Conservation (phyloP, 2,888 invertebrate genomes). For the Pollenia labialis region DNA sequence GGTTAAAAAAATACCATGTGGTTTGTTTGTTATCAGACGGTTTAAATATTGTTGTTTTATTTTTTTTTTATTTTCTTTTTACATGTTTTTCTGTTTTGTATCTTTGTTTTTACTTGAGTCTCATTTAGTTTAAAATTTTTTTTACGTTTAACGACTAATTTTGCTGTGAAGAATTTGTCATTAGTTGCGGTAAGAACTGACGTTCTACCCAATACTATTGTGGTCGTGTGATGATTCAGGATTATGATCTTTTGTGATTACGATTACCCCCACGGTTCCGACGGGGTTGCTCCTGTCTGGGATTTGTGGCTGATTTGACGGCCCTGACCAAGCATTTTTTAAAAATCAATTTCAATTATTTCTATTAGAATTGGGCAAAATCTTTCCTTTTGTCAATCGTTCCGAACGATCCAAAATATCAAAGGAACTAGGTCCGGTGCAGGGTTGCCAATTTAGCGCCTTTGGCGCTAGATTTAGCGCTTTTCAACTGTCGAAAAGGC, state of each 20-base stretch:
- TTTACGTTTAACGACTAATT: not conserved
- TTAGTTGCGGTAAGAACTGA: slow-evolving; percentile 82
- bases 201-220: slow-evolving; percentile 82
- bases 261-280: slow-evolving; percentile 80
- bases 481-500: too few species aligned
- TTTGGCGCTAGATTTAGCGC: too few species aligned
- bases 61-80: slow-evolving; percentile 15
- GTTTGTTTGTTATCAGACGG: not conserved
- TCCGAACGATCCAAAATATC: too few species aligned
- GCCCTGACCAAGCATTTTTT: slow-evolving; percentile 77
- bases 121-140: slow-evolving; percentile 74
- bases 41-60: not conserved
- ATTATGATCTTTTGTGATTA: slow-evolving; percentile 82
- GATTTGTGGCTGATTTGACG: slow-evolving; percentile 82
- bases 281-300: slow-evolving; percentile 84
- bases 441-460: too few species aligned
- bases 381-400: too few species aligned
- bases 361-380: too few species aligned
- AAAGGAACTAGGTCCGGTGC: too few species aligned
- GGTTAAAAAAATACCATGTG: not conserved
- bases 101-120: slow-evolving; percentile 75
- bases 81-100: slow-evolving; percentile 5
- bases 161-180: slow-evolving; percentile 76
- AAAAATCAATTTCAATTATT: too few species aligned
- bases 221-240: slow-evolving; percentile 81